Conservation (phyloP, 2,888 invertebrate genomes). For the Penaeus monodon region DNA sequence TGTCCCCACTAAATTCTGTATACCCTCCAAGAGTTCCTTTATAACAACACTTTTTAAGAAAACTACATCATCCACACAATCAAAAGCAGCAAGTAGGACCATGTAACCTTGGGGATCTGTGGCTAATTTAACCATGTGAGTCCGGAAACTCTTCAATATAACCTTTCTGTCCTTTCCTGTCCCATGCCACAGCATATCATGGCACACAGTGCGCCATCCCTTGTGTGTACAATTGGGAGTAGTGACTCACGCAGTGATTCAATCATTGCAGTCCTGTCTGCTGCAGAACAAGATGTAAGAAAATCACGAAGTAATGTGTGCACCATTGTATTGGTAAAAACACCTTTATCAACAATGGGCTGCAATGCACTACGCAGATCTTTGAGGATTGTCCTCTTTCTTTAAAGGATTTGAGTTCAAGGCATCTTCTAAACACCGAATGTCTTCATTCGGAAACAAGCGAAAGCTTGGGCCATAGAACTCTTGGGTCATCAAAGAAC, state of each 20-base stretch:
- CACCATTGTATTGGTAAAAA: conserved; percentile 76
- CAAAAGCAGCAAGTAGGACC: conserved; percentile 84
- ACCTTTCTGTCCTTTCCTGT: conserved; percentile 75
- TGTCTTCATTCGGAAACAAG: conserved; percentile 77
- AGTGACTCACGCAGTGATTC: conserved; percentile 79
- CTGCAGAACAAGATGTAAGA: conserved; percentile 77
- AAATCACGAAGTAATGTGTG: conserved; percentile 87
- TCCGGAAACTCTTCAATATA: conserved; percentile 89
- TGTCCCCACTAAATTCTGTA: conserved; percentile 80
- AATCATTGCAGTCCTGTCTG: conserved; percentile 80
- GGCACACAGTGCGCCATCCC: conserved; percentile 85
- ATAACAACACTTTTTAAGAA: conserved; percentile 82
- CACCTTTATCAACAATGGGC: conserved; percentile 72
- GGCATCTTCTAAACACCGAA: conserved; percentile 80
- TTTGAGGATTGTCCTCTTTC: conserved; percentile 70
- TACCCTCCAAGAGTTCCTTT: conserved; percentile 69
- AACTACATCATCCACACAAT: conserved; percentile 92
- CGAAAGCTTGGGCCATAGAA: conserved; percentile 91
- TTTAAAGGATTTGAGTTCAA: conserved; percentile 73
- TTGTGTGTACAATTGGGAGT: conserved; percentile 79
- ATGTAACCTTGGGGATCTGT: conserved; percentile 90
- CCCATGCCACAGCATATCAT: conserved; percentile 90
- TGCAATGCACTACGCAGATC: conserved; percentile 71
- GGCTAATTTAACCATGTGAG: conserved; percentile 83
- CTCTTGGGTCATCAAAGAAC: conserved; percentile 85